These are phyloP conservation scores for Condylostylus longicornis DNA, from an alignment of 1,140 invertebrate genomes.

Conservation along the genomic window DNA sequence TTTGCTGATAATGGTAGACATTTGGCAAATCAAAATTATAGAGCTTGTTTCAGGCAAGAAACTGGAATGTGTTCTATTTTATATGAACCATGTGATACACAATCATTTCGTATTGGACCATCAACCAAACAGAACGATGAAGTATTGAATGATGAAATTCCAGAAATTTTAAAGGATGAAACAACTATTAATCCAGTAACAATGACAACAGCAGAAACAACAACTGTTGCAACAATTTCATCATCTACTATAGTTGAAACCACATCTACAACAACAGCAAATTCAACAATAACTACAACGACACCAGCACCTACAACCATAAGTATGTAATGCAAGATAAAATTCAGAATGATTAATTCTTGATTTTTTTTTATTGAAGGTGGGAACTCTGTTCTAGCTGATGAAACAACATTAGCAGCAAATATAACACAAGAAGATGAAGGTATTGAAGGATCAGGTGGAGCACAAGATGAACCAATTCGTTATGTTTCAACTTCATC, in stretches of 20 bases:
- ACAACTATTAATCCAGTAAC: not conserved
- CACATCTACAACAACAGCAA: not conserved
- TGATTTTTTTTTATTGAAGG: too few relatives aligned
- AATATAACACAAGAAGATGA: constrained; percentile 16
- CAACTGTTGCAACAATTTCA: not conserved
- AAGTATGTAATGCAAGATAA: not conserved
- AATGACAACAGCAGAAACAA: not conserved
- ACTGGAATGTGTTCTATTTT: constrained; percentile 55
- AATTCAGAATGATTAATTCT: constrained; percentile 7
- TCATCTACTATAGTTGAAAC: not conserved
- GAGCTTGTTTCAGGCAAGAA: constrained; percentile 58
- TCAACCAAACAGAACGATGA: constrained; percentile 2
- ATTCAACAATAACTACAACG: constrained; percentile 6
- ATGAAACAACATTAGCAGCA: constrained; percentile 4
- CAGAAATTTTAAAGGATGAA: not conserved
- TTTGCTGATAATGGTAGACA: constrained; percentile 64
- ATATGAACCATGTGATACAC: constrained; percentile 55
- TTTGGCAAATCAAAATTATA: constrained; percentile 60
- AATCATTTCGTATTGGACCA: constrained; percentile 61
- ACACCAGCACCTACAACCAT: constrained; percentile 6
- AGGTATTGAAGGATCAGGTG: constrained; percentile 31
- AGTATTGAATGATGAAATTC: not conserved
- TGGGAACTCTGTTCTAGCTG: constrained; percentile 3
- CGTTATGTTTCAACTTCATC: constrained; percentile 5
- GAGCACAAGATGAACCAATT: constrained; percentile 9